These are phyloP conservation scores for Phenacoccus solenopsis DNA, from an alignment of 1,140 invertebrate genomes.

Conservation along the genomic window DNA sequence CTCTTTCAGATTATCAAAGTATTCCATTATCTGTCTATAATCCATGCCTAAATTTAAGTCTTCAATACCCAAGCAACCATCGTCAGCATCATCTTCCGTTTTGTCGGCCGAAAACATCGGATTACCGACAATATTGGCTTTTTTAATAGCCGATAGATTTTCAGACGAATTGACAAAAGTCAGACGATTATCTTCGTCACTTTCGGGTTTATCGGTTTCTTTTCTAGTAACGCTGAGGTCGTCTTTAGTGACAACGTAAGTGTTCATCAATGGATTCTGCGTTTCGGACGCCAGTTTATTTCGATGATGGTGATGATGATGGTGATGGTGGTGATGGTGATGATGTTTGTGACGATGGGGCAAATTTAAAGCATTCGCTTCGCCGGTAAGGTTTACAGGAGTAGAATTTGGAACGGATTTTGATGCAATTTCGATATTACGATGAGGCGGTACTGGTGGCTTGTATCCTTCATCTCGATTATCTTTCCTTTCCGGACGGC, in stretches of 20 bases:
- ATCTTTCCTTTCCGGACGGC: neutral
- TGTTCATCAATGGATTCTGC: neutral
- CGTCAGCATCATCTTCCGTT: conserved; percentile 31
- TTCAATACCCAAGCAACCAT: conserved; percentile 41
- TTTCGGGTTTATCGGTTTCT: neutral
- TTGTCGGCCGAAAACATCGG: conserved; percentile 59
- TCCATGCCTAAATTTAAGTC: conserved; percentile 79
- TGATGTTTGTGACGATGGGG: conserved; percentile 19
- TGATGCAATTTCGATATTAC: conserved; percentile 46
- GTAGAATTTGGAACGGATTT: conserved; percentile 24
- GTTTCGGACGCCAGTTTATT: conserved; percentile 9
- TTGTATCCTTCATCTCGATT: conserved; percentile 47
- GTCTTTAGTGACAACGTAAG: neutral
- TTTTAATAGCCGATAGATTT: conserved; percentile 18
- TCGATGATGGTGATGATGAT: conserved; percentile 34
- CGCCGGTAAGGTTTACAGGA: neutral
- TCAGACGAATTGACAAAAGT: conserved; percentile 27
- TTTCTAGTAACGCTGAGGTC: neutral
- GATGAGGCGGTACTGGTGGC: conserved; percentile 73
- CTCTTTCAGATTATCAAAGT: conserved; percentile 93
- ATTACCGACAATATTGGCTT: conserved; percentile 69
- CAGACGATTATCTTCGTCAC: neutral
- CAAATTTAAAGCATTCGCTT: neutral
- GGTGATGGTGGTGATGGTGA: conserved; percentile 33
- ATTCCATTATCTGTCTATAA: conserved; percentile 93